These are phyloP conservation scores for Eupithecia inturbata DNA, from an alignment of 2,888 invertebrate species.

Conservation along the genomic window DNA sequence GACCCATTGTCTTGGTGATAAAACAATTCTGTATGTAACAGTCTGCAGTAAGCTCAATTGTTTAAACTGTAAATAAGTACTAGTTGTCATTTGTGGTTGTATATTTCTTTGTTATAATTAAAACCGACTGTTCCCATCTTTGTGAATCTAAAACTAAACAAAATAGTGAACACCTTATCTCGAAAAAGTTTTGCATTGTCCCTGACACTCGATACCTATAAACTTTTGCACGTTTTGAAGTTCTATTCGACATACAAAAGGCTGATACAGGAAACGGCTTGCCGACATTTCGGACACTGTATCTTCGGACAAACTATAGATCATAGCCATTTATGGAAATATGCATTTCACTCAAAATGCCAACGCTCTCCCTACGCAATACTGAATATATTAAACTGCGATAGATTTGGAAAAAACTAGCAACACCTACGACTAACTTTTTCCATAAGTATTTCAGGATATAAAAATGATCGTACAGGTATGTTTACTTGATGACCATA, in stretches of 20 bases:
- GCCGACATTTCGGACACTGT: too few relatives aligned
- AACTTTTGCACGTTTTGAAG: not conserved
- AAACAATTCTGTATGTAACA: not conserved
- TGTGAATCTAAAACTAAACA: not conserved
- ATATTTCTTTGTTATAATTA: not conserved
- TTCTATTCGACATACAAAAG: not conserved
- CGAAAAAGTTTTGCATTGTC: not conserved
- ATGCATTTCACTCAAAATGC: not conserved
- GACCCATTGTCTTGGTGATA: not conserved
- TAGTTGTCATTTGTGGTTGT: not conserved
- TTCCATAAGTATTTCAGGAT: not conserved
- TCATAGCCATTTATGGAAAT: not conserved
- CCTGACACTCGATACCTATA: not conserved
- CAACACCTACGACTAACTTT: not conserved
- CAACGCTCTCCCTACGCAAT: not conserved
- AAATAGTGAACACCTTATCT: not conserved
- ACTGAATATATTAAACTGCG: not conserved
- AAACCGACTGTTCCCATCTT: not conserved
- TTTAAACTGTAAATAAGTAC: not conserved
- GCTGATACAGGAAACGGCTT: not conserved
- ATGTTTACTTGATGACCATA: not conserved
- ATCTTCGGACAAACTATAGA: too few relatives aligned
- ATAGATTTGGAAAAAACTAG: not conserved
- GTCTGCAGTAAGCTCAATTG: not conserved
- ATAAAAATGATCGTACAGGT: not conserved